A percentile compares a stretch with the other conserved stretches of the same genome.
Evolutionary conservation across 2,113 vertebrate species (phyloP).

Genomic region (Tetrax tetrax): DNA sequence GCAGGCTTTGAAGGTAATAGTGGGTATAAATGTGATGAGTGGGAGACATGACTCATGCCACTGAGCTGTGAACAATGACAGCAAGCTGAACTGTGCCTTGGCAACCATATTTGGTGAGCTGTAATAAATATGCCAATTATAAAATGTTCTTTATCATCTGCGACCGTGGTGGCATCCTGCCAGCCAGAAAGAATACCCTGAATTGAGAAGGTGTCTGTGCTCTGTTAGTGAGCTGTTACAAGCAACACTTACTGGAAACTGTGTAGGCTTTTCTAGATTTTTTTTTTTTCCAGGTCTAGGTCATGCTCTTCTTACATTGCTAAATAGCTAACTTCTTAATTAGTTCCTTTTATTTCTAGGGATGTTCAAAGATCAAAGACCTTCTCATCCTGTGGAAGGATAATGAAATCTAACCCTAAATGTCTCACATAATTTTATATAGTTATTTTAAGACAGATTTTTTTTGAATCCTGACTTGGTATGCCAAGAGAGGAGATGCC

Average conservation of each 20-base stretch:
- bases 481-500: not conserved
- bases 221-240: not conserved
- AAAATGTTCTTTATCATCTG: not conserved
- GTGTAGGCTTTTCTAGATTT: not conserved
- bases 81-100: not conserved
- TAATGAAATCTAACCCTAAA: constrained; percentile 21
- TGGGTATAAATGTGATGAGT: constrained; percentile 2
- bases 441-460: constrained; percentile 35
- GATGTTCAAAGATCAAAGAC: constrained; percentile 19
- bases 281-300: not conserved
- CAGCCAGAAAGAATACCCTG: not conserved
- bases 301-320: not conserved
- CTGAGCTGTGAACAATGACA: not conserved
- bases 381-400: constrained; percentile 7
- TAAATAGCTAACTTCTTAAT: not conserved
- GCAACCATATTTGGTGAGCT: not conserved
- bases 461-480: constrained; percentile 25
- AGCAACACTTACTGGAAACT: not conserved
- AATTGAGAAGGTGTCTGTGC: not conserved
- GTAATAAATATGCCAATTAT: not conserved
- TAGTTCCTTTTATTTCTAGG: constrained; percentile 27
- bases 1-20: constrained; percentile 53
- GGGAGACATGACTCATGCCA: constrained; percentile 40
- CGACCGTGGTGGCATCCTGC: not conserved
- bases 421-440: constrained; percentile 26